Conservation (phyloP, 2,113 vertebrate species). For the Callorhinus ursinus region DNA sequence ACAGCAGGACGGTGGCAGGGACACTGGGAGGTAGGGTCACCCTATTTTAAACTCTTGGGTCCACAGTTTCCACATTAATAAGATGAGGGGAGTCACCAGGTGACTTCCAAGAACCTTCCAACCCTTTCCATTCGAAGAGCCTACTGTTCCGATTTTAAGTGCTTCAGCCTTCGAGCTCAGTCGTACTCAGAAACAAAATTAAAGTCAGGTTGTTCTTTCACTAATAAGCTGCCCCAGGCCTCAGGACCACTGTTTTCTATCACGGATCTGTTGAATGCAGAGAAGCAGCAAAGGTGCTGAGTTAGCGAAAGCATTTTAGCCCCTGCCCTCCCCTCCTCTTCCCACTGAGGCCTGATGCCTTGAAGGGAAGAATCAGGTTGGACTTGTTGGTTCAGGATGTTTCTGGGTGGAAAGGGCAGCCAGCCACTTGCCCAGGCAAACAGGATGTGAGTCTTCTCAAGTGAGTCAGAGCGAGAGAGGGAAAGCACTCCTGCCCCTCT, state of each 20-base stretch:
- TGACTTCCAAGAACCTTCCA: background rate
- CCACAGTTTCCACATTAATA: background rate
- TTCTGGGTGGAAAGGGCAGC: slow-evolving; percentile 1
- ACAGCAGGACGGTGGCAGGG: background rate
- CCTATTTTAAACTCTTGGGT: background rate
- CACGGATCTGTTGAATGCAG: background rate
- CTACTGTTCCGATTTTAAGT: background rate
- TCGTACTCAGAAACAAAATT: background rate
- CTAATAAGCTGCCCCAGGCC: background rate
- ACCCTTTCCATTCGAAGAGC: background rate
- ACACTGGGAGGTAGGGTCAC: rapidly evolving
- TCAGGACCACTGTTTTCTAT: background rate
- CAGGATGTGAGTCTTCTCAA: background rate
- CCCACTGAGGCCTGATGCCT: background rate
- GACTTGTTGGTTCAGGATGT: slow-evolving; percentile 30
- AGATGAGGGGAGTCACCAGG: background rate
- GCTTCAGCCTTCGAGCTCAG: background rate
- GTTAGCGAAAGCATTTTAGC: background rate
- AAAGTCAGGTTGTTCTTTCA: background rate
- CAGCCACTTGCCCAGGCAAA: slow-evolving; percentile 1
- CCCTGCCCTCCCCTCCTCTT: background rate
- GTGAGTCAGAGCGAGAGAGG: slow-evolving; percentile 24
- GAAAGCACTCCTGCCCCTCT: background rate
- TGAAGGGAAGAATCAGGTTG: slow-evolving; percentile 56
- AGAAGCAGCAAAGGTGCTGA: background rate